phyloP scores from a whole-genome alignment of 2,888 invertebrate species.

The Clistopyga incitator region DNA sequence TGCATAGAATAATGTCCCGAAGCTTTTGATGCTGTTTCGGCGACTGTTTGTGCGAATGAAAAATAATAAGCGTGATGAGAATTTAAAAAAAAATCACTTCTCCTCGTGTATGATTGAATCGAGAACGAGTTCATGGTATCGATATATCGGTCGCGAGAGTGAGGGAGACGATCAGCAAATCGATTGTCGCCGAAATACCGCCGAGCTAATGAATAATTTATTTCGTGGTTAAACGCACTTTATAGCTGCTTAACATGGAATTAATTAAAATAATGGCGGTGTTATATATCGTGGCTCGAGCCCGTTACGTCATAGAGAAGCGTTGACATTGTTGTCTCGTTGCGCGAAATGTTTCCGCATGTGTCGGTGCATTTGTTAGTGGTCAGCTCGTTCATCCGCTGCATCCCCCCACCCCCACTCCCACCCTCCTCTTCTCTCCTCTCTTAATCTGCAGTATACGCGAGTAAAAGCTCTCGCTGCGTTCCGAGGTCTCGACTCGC shows the following conservation, averaged over 20 bases:
- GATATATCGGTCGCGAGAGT: neutral
- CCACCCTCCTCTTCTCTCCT: neutral
- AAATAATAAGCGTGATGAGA: too few relatives aligned
- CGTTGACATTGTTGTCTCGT: neutral
- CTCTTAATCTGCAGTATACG: conserved; percentile 18
- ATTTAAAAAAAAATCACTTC: too few relatives aligned
- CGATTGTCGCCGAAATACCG: conserved; percentile 47
- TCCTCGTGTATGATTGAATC: too few relatives aligned
- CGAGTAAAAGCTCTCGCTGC: conserved; percentile 7
- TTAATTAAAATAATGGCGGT: conserved; percentile 56
- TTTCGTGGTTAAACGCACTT: conserved; percentile 53
- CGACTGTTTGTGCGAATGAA: too few relatives aligned
- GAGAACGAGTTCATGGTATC: neutral
- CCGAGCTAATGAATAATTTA: conserved; percentile 63
- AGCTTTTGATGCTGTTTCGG: too few relatives aligned
- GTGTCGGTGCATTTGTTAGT: conserved; percentile 36
- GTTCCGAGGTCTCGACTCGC: conserved; percentile 23
- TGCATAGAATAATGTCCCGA: too few relatives aligned
- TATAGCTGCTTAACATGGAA: conserved; percentile 47
- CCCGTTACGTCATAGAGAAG: conserved; percentile 19
- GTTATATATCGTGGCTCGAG: conserved; percentile 16
- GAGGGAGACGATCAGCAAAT: conserved; percentile 32
- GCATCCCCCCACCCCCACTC: neutral
- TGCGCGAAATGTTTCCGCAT: conserved; percentile 13
- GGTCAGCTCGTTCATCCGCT: conserved; percentile 30